Percentiles rank a stretch among this genome's conserved stretches.
Conservation (phyloP, 2,888 invertebrate species). For the Yponomeuta cagnagella region DNA sequence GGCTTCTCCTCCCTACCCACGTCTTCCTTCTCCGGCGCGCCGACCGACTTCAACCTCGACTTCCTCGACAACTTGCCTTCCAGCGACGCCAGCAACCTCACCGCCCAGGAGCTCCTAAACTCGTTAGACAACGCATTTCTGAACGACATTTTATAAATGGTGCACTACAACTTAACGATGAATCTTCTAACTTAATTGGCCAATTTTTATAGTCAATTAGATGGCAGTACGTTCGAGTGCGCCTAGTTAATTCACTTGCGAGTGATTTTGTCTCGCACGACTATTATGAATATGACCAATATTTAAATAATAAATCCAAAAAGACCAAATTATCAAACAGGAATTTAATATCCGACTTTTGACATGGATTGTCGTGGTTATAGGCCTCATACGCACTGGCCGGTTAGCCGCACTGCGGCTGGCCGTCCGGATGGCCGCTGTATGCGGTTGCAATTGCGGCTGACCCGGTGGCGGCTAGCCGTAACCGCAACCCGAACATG, state of each 20-base stretch:
- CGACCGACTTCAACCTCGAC: slow-evolving; percentile 86
- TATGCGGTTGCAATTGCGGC: too few species aligned
- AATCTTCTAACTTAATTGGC: slow-evolving; percentile 25
- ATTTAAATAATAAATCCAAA: slow-evolving; percentile 31
- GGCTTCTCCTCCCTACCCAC: slow-evolving; percentile 54
- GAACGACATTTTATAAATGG: slow-evolving; percentile 75
- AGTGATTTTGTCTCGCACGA: slow-evolving; percentile 14
- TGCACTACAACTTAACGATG: neutral
- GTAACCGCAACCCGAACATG: too few species aligned
- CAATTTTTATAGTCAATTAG: slow-evolving; percentile 35
- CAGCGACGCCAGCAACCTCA: slow-evolving; percentile 83
- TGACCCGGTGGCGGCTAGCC: too few species aligned
- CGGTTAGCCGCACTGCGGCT: too few species aligned
- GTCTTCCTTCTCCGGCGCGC: slow-evolving; percentile 61
- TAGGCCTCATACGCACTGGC: neutral
- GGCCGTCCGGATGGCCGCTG: too few species aligned
- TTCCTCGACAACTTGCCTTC: slow-evolving; percentile 89
- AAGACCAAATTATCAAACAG: slow-evolving; percentile 64
- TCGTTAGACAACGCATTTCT: slow-evolving; percentile 87
- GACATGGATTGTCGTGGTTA: slow-evolving; percentile 22
- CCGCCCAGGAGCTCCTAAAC: slow-evolving; percentile 88
- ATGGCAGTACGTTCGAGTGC: slow-evolving; percentile 21
- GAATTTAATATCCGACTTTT: slow-evolving; percentile 46
- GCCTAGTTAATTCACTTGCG: neutral
- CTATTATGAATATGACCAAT: slow-evolving; percentile 40